Evolutionary conservation across 2,888 invertebrate genomes (phyloP), one percentile per base, ranked within the genome.

Genomic region (Periphyllus acericola): DNA sequence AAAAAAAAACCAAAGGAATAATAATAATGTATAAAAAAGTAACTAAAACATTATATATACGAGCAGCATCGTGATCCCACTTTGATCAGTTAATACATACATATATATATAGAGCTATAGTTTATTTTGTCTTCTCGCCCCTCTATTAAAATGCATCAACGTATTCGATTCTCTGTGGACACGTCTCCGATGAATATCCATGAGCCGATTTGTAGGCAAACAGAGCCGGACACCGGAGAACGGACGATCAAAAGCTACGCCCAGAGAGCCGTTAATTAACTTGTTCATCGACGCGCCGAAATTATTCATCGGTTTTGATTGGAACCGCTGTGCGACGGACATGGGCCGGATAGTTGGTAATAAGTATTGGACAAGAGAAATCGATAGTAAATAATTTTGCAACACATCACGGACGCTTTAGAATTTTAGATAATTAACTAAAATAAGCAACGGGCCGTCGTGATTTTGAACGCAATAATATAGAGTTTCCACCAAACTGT

Each of bases 141-240:
- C 21, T 78, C 72, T 34, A 83, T 75, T 75, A 60, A 83, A 83
- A 83, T 34, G 55, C 83, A 83, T 75, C 66, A 75, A 83, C 83
- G 60, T 66, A 75, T 75, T 32, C 66, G 83, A 83, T 66, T 75
- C 83, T 83, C 83, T 75, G 40, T 17, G 83, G 83, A 83, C 83
- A 75, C 83, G 55, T 83, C 32, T 83, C 46, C 78, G 46, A 85
- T 86, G 86, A 86, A 86, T 86, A 86, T 79, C 86, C 85, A 85
- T 85, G 85, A 85, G 78, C 78, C 46, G 85, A 85, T 85, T 78
- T 78, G 78, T 85, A 34, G 32, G 66, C 83, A 75, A 85, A 85
- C 84, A 34, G 71, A 71, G 71, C 79, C 74, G 81, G 80, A 87
- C 86, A 72, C 78, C 52, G 19, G 85, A 36, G 71, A n/a, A 72